Evolutionary conservation across 2,797 vertebrate genomes (phyloP).

Genomic region (Sebastes taczanowskii): DNA sequence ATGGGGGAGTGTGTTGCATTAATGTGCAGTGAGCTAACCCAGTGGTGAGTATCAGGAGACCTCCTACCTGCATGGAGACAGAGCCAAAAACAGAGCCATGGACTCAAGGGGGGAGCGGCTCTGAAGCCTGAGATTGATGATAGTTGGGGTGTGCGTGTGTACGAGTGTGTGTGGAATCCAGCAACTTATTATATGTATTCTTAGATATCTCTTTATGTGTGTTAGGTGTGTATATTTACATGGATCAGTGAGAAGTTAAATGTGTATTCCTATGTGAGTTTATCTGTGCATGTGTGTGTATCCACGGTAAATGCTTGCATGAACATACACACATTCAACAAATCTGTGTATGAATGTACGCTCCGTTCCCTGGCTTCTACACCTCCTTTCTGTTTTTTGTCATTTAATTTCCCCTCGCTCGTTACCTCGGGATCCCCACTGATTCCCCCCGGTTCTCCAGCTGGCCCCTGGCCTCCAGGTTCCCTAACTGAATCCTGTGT

Average conservation of each 20-base stretch:
- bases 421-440: slow-evolving; percentile 62
- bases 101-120: slow-evolving; percentile 75
- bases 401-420: slow-evolving; percentile 72
- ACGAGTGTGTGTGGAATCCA: slow-evolving; percentile 10
- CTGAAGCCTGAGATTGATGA: slow-evolving; percentile 85
- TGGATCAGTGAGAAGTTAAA: slow-evolving; percentile 13
- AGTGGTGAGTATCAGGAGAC: slow-evolving; percentile 82
- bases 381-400: slow-evolving; percentile 61
- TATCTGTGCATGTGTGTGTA: neutral
- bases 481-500: slow-evolving; percentile 66
- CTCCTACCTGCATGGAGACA: slow-evolving; percentile 77
- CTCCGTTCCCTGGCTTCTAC: slow-evolving; percentile 56
- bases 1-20: slow-evolving; percentile 75
- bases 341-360: slow-evolving; percentile 31
- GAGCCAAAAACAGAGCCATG: slow-evolving; percentile 79
- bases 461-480: slow-evolving; percentile 62
- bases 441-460: slow-evolving; percentile 46
- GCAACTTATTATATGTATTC: slow-evolving; percentile 41
- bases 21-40: slow-evolving; percentile 74
- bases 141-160: slow-evolving; percentile 51
- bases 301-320: neutral
- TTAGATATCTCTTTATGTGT: slow-evolving; percentile 30
- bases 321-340: slow-evolving; percentile 19
- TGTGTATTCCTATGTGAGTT: slow-evolving; percentile 20
- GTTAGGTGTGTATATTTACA: slow-evolving; percentile 19